Evolutionary conservation across 2,888 invertebrate species (phyloP).

Genomic region (Cephus sareptanus): DNA sequence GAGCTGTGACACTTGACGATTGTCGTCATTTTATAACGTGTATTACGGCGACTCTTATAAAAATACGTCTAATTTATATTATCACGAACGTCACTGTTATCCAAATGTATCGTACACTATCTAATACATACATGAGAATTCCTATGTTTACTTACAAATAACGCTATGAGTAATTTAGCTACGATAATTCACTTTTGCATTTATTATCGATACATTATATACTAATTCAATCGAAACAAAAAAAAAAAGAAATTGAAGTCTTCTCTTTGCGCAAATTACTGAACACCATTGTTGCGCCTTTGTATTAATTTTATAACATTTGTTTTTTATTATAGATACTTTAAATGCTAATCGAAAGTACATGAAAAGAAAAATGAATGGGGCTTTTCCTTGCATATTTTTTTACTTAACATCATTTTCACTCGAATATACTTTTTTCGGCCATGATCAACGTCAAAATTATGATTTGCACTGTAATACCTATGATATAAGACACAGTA

Average conservation of each 20-base stretch:
- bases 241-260: constrained; percentile 19
- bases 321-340: neutral
- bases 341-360: neutral
- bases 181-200: constrained; percentile 40
- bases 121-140: neutral
- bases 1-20: neutral
- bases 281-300: constrained; percentile 33
- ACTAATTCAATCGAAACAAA: constrained; percentile 40
- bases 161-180: constrained; percentile 1
- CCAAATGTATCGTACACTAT: neutral
- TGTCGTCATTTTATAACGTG: neutral
- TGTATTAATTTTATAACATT: neutral
- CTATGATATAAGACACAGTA: constrained; percentile 36
- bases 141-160: neutral
- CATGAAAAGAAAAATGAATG: neutral
- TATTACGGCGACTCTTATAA: neutral
- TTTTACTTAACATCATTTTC: constrained; percentile 19
- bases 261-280: constrained; percentile 37
- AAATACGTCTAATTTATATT: neutral
- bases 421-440: constrained; percentile 16
- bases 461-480: constrained; percentile 30
- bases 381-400: constrained; percentile 8
- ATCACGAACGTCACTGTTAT: neutral
- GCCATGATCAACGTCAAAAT: constrained; percentile 21
- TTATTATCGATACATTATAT: constrained; percentile 47